These are phyloP conservation scores for Perizoma flavofasciatum DNA, from an alignment of 2,888 invertebrate genomes.

Conservation along the genomic window DNA sequence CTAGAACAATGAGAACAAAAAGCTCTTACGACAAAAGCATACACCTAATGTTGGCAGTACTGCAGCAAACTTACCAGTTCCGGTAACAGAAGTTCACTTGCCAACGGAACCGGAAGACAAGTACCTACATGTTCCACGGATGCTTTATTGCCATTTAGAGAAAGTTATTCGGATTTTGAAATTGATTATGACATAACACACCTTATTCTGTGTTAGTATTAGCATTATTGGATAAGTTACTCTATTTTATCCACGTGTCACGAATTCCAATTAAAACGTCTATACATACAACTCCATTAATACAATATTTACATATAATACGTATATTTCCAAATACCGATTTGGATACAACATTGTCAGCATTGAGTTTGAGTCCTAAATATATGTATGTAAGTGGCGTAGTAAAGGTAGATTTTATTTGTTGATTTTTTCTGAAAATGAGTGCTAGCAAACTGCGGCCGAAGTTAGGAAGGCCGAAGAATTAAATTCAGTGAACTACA, in stretches of 20 bases:
- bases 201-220: conserved; percentile 15
- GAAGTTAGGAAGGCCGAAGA: no score
- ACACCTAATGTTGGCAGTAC: conserved; percentile 49
- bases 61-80: conserved; percentile 57
- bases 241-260: neutral
- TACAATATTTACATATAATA: no score
- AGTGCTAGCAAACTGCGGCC: no score
- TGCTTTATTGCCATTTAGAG: conserved; percentile 41
- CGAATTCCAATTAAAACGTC: neutral
- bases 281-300: neutral
- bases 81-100: conserved; percentile 47
- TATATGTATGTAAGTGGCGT: no score
- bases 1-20: conserved; percentile 34
- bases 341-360: no score
- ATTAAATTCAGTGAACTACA: no score
- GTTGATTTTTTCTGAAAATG: no score
- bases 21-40: conserved; percentile 39
- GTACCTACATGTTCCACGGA: conserved; percentile 40
- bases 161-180: conserved; percentile 37
- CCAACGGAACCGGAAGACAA: conserved; percentile 51
- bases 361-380: no score
- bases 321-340: no score
- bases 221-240: conserved; percentile 8
- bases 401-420: no score
- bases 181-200: conserved; percentile 28